A percentile compares a stretch with the other conserved stretches of the same genome.
Conservation (phyloP, 2,113 vertebrate species). For the Phyllostomus hastatus region DNA sequence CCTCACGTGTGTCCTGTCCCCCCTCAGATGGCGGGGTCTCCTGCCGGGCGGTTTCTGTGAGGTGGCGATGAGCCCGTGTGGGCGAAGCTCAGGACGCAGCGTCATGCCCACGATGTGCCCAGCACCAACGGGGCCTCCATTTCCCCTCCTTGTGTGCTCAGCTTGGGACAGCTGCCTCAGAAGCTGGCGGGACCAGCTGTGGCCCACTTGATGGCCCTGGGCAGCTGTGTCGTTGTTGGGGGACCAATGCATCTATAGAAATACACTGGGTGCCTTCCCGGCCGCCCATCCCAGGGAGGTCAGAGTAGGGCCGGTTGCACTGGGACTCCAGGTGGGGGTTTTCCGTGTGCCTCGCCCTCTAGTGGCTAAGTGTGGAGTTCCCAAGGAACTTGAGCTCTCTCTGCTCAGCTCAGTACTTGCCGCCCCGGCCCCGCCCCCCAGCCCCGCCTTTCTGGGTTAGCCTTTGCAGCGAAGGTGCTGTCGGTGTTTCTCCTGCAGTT, state of each 20-base stretch:
- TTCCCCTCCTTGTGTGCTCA: not conserved
- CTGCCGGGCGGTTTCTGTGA: not conserved
- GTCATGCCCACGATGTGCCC: not conserved
- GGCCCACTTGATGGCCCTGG: not conserved
- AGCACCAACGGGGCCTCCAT: too few species aligned
- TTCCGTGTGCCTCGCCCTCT: not conserved
- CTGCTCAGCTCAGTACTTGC: fast-evolving
- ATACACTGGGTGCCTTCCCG: not conserved
- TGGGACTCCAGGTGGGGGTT: not conserved
- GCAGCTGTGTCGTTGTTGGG: not conserved
- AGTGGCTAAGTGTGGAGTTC: not conserved
- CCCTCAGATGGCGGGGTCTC: not conserved
- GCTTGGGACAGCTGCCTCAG: not conserved
- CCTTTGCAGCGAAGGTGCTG: not conserved
- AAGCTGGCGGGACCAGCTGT: not conserved
- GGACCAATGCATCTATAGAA: not conserved
- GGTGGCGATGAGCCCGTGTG: not conserved
- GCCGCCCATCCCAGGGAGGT: not conserved
- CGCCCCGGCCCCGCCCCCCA: fast-evolving
- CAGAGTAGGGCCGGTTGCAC: not conserved
- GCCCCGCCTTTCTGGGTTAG: not conserved
- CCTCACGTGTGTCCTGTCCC: not conserved
- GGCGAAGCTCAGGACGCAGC: not conserved
- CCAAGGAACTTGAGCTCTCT: not conserved
- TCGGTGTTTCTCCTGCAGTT: not conserved